Percentiles rank a stretch among this genome's conserved stretches.
phyloP scores from a whole-genome alignment of 2,888 invertebrate genomes.

The Hetaerina titia region DNA sequence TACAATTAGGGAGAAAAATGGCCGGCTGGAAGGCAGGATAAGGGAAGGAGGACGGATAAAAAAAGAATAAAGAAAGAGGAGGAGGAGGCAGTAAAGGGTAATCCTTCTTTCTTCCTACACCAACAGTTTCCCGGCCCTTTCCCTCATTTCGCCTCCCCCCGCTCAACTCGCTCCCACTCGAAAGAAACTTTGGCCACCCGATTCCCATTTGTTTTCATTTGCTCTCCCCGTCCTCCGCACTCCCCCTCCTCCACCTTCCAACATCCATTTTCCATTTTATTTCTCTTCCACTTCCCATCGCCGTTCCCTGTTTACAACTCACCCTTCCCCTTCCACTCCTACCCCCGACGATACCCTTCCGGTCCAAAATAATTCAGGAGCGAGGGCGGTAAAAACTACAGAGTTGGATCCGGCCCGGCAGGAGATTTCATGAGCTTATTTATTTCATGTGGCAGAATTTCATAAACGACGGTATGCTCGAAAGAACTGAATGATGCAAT shows the following conservation, averaged over 20 bases:
- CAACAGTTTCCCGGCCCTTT: not conserved
- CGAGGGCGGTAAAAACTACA: not conserved
- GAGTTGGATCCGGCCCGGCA: not conserved
- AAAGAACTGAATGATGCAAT: no score
- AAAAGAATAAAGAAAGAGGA: not conserved
- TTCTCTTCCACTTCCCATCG: not conserved
- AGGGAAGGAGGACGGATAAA: not conserved
- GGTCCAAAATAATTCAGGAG: not conserved
- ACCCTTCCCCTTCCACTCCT: no score
- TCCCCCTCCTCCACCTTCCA: not conserved
- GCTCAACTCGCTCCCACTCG: not conserved
- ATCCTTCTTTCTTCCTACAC: not conserved
- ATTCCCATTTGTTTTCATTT: not conserved
- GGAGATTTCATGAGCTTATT: not conserved
- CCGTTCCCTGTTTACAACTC: not conserved
- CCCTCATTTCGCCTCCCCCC: not conserved
- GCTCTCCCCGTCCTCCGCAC: not conserved
- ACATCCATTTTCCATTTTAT: not conserved
- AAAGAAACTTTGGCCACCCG: not conserved
- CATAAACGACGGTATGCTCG: not conserved
- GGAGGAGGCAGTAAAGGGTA: not conserved
- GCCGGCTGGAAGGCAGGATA: not conserved
- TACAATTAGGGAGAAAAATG: not conserved
- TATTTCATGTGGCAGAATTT: not conserved
- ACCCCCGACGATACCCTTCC: no score